Evolutionary conservation across 2,797 vertebrate species (phyloP).

Genomic region (Sciaenops ocellatus): DNA sequence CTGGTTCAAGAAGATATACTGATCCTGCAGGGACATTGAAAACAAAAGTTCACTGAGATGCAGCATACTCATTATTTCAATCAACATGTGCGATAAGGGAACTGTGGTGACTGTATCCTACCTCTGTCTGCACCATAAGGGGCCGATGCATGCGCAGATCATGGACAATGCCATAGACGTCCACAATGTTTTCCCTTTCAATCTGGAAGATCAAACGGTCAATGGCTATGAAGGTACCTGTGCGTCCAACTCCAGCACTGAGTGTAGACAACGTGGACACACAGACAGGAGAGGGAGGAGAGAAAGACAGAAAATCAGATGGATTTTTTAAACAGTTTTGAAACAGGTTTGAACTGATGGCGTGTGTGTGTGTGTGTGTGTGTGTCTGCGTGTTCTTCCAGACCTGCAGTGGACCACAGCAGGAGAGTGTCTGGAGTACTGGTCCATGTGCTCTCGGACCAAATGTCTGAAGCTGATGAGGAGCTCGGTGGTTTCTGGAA

Average conservation of each 20-base stretch:
- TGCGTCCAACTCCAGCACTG: slow-evolving; percentile 97
- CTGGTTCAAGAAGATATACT: slow-evolving; percentile 96
- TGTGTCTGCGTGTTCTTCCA: slow-evolving; percentile 14
- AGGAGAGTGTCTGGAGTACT: slow-evolving; percentile 88
- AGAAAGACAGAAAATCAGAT: slow-evolving; percentile 3
- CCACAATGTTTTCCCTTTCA: slow-evolving; percentile 91
- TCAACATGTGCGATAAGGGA: neutral
- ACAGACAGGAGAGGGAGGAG: slow-evolving; percentile 1
- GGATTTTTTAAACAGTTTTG: too few species aligned
- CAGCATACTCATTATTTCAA: neutral
- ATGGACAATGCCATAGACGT: slow-evolving; percentile 91
- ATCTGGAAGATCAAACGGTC: slow-evolving; percentile 96
- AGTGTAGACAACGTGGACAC: slow-evolving; percentile 6
- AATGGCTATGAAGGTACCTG: slow-evolving; percentile 95
- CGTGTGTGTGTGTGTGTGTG: neutral
- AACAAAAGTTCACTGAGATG: slow-evolving; percentile 2
- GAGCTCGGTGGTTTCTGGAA: slow-evolving; percentile 93
- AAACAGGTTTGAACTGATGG: neutral
- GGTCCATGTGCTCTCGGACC: slow-evolving; percentile 93
- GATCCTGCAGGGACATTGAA: slow-evolving; percentile 86
- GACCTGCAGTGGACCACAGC: slow-evolving; percentile 98
- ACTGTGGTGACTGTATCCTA: slow-evolving; percentile 58
- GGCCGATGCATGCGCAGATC: slow-evolving; percentile 94
- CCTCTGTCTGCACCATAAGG: slow-evolving; percentile 98
- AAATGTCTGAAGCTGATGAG: slow-evolving; percentile 96